A percentile compares a stretch with the other conserved stretches of the same genome.
Evolutionary conservation across 2,888 invertebrate species (phyloP).

Genomic region (Vandiemenella viatica): DNA sequence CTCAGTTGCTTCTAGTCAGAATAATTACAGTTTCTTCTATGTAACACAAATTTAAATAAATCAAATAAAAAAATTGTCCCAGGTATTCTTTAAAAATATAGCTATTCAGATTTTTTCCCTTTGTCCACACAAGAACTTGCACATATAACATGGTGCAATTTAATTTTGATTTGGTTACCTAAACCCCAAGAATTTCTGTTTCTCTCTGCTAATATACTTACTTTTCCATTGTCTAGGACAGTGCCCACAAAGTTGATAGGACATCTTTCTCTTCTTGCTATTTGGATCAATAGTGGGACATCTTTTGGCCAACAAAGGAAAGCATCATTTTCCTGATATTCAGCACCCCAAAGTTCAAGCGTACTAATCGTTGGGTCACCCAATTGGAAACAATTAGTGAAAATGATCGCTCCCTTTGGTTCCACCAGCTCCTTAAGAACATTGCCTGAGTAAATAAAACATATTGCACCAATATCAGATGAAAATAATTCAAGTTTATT

Average conservation of each 20-base stretch:
- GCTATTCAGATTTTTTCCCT: too few species aligned
- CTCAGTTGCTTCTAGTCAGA: too few species aligned
- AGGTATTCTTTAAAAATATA: too few species aligned
- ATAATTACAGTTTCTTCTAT: too few species aligned
- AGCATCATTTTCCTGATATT: slow-evolving; percentile 94
- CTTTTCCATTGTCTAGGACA: slow-evolving; percentile 71
- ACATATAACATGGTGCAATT: too few species aligned
- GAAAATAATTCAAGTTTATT: too few species aligned
- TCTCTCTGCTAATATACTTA: too few species aligned
- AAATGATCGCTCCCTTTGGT: slow-evolving; percentile 84
- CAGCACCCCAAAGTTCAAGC: slow-evolving; percentile 94
- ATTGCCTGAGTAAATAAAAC: slow-evolving; percentile 47
- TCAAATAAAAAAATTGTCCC: too few species aligned
- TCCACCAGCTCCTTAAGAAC: slow-evolving; percentile 94
- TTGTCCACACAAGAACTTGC: too few species aligned
- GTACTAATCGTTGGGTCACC: slow-evolving; percentile 91
- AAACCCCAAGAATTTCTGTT: too few species aligned
- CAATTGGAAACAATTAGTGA: slow-evolving; percentile 68
- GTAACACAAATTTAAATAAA: too few species aligned
- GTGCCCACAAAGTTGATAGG: slow-evolving; percentile 85
- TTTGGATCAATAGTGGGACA: slow-evolving; percentile 43
- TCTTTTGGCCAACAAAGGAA: slow-evolving; percentile 59
- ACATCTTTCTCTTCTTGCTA: slow-evolving; percentile 79
- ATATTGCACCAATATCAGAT: neutral
- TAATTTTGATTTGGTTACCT: too few species aligned